Conservation (phyloP, 2,797 vertebrate species). For the Decapterus maruadsi region DNA sequence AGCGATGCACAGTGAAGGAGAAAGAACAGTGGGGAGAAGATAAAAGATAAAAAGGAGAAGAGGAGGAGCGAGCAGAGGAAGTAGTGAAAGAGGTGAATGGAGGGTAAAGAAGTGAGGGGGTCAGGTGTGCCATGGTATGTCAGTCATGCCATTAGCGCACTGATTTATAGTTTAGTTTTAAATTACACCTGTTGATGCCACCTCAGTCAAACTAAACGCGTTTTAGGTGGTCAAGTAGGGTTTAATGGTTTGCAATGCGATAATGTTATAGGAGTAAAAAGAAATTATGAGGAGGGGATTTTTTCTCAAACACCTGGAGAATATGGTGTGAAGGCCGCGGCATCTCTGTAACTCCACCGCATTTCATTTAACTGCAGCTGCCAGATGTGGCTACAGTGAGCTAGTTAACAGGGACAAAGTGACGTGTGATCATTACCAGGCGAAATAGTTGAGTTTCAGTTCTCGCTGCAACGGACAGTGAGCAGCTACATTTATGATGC, state of each 20-base stretch:
- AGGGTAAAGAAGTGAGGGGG: slow-evolving; percentile 58
- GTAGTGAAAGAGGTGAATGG: slow-evolving; percentile 57
- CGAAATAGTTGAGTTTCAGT: background rate
- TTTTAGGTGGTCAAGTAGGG: background rate
- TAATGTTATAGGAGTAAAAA: no score
- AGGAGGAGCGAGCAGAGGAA: slow-evolving; percentile 29
- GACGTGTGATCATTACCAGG: background rate
- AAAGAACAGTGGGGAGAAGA: slow-evolving; percentile 60
- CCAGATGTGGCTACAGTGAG: no score
- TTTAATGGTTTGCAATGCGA: no score
- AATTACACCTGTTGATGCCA: background rate
- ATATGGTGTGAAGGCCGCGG: no score
- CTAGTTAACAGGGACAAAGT: background rate
- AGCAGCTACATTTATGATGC: background rate
- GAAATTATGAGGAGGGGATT: no score
- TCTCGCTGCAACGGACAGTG: background rate
- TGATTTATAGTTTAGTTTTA: background rate
- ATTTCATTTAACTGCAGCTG: no score
- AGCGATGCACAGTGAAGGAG: slow-evolving; percentile 68
- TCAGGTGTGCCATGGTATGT: slow-evolving; percentile 8
- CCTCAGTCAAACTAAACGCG: background rate
- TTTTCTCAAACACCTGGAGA: no score
- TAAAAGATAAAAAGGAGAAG: slow-evolving; percentile 62
- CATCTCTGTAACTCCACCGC: no score
- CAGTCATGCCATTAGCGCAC: background rate